Evolutionary conservation across 2,888 invertebrate species (phyloP).

Genomic region (Poecilobothrus nobilitatus): DNA sequence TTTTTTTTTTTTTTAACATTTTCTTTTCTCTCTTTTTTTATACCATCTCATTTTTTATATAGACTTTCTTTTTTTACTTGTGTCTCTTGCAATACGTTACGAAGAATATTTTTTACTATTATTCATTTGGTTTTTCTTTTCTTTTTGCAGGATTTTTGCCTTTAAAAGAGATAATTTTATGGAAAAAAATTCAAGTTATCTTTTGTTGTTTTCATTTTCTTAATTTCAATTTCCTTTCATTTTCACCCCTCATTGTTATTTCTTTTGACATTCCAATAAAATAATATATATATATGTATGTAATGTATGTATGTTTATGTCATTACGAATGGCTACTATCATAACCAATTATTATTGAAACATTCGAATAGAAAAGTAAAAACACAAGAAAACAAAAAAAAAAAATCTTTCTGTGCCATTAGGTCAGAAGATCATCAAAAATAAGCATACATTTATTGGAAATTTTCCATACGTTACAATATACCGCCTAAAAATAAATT

Average conservation of each 20-base stretch:
- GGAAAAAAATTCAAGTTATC: not conserved
- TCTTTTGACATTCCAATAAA: not conserved
- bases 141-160: too few relatives aligned
- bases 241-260: not conserved
- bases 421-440: not conserved
- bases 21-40: not conserved
- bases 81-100: not conserved
- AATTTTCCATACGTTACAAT: not conserved
- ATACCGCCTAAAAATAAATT: not conserved
- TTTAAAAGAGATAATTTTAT: not conserved
- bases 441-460: not conserved
- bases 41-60: not conserved
- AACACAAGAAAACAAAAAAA: not conserved
- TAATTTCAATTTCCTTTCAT: not conserved
- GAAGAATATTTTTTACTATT: too few relatives aligned
- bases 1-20: not conserved
- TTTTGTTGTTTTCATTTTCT: not conserved
- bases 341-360: conserved; percentile 8
- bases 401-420: not conserved
- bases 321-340: not conserved
- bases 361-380: not conserved
- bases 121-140: not conserved
- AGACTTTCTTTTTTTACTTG: not conserved
- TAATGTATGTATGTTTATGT: too few relatives aligned
- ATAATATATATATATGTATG: too few relatives aligned